Conservation (phyloP, 2,797 vertebrate species). For the Gambusia yucatana region DNA sequence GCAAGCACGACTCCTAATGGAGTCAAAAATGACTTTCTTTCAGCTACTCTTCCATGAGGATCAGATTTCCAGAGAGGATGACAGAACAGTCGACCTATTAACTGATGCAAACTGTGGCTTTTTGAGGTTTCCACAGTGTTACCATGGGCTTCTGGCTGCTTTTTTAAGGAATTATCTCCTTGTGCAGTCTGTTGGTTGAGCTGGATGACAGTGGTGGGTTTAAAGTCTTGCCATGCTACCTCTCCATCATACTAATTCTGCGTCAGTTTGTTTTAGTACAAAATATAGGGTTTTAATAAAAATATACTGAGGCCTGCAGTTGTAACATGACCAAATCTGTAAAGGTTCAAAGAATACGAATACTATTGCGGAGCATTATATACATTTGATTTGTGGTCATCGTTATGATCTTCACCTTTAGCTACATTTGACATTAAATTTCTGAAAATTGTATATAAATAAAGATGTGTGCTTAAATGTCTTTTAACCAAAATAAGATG, state of each 20-base stretch:
- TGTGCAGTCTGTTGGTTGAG: neutral
- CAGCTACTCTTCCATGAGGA: neutral
- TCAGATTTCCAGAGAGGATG: neutral
- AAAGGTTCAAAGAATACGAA: neutral
- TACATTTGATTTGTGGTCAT: neutral
- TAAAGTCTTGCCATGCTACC: neutral
- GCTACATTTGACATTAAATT: conserved; percentile 2
- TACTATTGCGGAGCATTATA: neutral
- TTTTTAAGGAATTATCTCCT: neutral
- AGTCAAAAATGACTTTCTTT: neutral
- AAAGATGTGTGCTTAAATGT: neutral
- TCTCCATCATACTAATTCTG: neutral
- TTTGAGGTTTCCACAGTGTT: neutral
- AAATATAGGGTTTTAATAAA: neutral
- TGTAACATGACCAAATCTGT: neutral
- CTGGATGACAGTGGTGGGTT: neutral
- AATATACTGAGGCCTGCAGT: neutral
- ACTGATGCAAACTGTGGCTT: neutral
- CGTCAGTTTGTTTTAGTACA: neutral
- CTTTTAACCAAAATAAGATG: neutral
- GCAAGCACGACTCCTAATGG: neutral
- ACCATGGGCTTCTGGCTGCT: neutral
- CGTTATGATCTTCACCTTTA: neutral
- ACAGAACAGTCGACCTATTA: neutral
- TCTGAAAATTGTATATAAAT: neutral